phyloP scores from a whole-genome alignment of 2,113 vertebrate genomes.

The Nothobranchius kuhntae region DNA sequence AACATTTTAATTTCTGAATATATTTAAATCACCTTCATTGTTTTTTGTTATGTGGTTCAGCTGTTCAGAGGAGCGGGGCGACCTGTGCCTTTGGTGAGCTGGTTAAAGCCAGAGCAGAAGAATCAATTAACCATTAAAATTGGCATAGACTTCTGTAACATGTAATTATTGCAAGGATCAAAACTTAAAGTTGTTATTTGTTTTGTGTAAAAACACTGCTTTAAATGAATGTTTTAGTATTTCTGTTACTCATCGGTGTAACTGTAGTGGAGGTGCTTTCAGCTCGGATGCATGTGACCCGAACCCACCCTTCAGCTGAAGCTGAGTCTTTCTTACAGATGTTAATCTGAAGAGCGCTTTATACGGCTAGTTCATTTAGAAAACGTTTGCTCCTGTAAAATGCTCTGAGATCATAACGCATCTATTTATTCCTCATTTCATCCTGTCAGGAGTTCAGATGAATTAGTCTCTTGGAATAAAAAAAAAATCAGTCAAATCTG shows the following conservation, averaged over 20 bases:
- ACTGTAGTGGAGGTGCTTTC: conserved; percentile 46
- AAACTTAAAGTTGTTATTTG: conserved; percentile 14
- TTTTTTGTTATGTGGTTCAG: conserved; percentile 34
- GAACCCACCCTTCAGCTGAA: conserved; percentile 1
- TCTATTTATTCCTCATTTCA: conserved; percentile 67
- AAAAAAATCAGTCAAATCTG: conserved; percentile 23
- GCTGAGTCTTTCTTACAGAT: not conserved
- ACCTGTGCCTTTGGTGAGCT: conserved; percentile 43
- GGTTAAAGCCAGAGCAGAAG: conserved; percentile 27
- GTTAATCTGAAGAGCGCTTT: too few species aligned
- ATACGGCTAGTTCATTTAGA: conserved; percentile 17
- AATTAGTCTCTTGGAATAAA: conserved; percentile 66
- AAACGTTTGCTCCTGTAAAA: conserved; percentile 16
- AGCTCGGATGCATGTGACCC: conserved; percentile 56
- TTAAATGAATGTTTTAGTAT: conserved; percentile 37
- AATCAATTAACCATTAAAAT: conserved; percentile 45
- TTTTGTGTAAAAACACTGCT: conserved; percentile 21
- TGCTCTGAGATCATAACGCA: conserved; percentile 21
- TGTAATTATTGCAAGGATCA: conserved; percentile 27
- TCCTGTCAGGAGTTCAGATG: conserved; percentile 28
- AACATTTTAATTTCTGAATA: conserved; percentile 54
- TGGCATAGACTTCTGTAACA: conserved; percentile 38
- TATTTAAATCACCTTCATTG: conserved; percentile 45
- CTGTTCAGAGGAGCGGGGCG: conserved; percentile 23
- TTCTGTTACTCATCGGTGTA: conserved; percentile 30